Percentiles rank a stretch among this genome's conserved stretches.
These are phyloP conservation scores for Lepidotrigona ventralis DNA, from an alignment of 1,140 invertebrate genomes.

Conservation along the genomic window DNA sequence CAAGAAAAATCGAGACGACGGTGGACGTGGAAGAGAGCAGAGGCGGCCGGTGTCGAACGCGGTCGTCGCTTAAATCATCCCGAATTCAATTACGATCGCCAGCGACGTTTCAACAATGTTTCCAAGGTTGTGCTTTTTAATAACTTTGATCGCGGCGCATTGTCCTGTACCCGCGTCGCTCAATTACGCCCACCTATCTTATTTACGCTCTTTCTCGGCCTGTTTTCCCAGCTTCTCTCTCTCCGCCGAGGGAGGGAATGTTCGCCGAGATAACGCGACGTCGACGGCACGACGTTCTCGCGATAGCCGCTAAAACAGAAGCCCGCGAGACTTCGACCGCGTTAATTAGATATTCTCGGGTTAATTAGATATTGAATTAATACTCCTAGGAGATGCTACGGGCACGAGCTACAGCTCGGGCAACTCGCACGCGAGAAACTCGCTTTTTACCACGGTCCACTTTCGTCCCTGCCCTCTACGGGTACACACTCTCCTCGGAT, in stretches of 20 bases:
- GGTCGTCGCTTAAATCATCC: neutral
- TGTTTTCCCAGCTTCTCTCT: conserved; percentile 6
- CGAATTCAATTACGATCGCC: conserved; percentile 30
- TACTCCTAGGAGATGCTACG: conserved; percentile 57
- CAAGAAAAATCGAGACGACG: neutral
- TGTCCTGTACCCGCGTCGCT: conserved; percentile 9
- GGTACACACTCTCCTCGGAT: neutral
- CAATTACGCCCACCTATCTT: conserved; percentile 51
- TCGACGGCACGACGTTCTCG: conserved; percentile 37
- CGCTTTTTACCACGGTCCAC: conserved; percentile 31
- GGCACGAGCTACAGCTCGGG: neutral
- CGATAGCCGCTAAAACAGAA: conserved; percentile 66
- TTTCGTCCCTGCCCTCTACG: neutral
- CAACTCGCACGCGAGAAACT: conserved; percentile 56
- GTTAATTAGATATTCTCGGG: too few species aligned
- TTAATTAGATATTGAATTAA: conserved; percentile 70
- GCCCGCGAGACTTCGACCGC: conserved; percentile 46
- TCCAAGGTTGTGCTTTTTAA: conserved; percentile 30
- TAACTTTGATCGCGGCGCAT: conserved; percentile 13
- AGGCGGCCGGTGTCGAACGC: neutral
- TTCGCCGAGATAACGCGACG: conserved; percentile 15
- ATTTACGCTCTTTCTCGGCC: conserved; percentile 49
- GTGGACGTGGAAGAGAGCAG: neutral
- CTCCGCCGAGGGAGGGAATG: neutral
- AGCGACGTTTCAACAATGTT: neutral